A percentile compares a stretch with the other conserved stretches of the same genome.
These are phyloP conservation scores for Sinotaia quadrata DNA, from an alignment of 2,888 invertebrate genomes.

Conservation along the genomic window DNA sequence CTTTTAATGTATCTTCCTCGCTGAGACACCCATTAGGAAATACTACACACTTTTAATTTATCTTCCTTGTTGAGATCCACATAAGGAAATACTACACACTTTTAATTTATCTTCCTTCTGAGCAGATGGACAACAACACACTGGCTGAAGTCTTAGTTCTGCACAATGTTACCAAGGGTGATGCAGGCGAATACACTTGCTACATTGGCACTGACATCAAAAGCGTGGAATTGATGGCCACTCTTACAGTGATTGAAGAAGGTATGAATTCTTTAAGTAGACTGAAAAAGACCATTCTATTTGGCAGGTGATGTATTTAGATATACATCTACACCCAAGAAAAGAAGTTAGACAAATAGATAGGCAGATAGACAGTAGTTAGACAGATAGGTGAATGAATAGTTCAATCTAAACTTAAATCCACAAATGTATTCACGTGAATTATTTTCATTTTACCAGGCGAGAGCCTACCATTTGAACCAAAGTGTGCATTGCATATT, in stretches of 20 bases:
- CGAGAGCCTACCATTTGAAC: constrained; percentile 42
- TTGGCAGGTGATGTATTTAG: too few species aligned
- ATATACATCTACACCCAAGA: not conserved
- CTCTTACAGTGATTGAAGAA: constrained; percentile 36
- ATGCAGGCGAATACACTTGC: constrained; percentile 38
- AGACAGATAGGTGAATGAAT: too few species aligned
- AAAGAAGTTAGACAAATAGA: not conserved
- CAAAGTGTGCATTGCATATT: constrained; percentile 39
- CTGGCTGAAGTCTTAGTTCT: constrained; percentile 33
- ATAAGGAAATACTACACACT: too few species aligned
- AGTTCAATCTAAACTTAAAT: too few species aligned
- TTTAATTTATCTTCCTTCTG: too few species aligned
- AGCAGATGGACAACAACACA: constrained; percentile 26
- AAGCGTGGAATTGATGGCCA: constrained; percentile 28
- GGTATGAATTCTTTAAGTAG: too few species aligned
- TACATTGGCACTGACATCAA: constrained; percentile 31
- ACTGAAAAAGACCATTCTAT: too few species aligned
- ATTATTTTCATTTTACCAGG: constrained; percentile 32
- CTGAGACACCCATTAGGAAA: too few species aligned
- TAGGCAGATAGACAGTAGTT: too few species aligned
- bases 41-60: too few species aligned
- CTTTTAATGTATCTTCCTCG: too few species aligned
- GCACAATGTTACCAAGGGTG: constrained; percentile 37
- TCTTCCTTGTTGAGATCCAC: not conserved
- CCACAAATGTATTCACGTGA: not conserved